Percentiles rank a stretch among this genome's conserved stretches.
Conservation (phyloP, 2,113 vertebrate genomes). For the Synodontis membranacea region DNA sequence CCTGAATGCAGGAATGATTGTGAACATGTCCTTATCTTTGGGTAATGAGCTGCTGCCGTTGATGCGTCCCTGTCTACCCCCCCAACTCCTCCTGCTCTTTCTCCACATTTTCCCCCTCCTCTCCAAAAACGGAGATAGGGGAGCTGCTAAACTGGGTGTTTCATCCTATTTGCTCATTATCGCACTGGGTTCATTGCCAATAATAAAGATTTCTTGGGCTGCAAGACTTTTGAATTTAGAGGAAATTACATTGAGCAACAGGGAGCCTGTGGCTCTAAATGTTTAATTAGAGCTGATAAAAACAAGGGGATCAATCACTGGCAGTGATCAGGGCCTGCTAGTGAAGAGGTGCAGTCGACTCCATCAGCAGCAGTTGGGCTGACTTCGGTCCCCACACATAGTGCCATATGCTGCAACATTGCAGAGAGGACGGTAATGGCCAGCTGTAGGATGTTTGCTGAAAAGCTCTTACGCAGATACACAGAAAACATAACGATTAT, state of each 20-base stretch:
- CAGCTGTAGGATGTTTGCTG: conserved; percentile 34
- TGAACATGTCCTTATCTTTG: conserved; percentile 45
- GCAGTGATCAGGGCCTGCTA: conserved; percentile 51
- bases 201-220: conserved; percentile 64
- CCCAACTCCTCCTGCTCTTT: conserved; percentile 6
- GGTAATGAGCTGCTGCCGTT: conserved; percentile 42
- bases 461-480: neutral
- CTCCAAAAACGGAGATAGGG: conserved; percentile 43
- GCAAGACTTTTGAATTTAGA: conserved; percentile 61
- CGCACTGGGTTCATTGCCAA: conserved; percentile 57
- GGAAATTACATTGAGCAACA: conserved; percentile 62
- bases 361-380: conserved; percentile 35
- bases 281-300: conserved; percentile 65
- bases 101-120: conserved; percentile 11
- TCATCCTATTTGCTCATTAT: conserved; percentile 57
- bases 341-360: conserved; percentile 40
- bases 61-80: conserved; percentile 16
- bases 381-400: conserved; percentile 40
- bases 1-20: conserved; percentile 41
- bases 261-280: conserved; percentile 59
- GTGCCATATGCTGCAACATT: conserved; percentile 35
- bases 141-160: conserved; percentile 57
- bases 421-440: conserved; percentile 27
- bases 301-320: conserved; percentile 61
- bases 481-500: conserved; percentile 19